phyloP scores from a whole-genome alignment of 2,797 vertebrate species.

The Austrolebias charrua region DNA sequence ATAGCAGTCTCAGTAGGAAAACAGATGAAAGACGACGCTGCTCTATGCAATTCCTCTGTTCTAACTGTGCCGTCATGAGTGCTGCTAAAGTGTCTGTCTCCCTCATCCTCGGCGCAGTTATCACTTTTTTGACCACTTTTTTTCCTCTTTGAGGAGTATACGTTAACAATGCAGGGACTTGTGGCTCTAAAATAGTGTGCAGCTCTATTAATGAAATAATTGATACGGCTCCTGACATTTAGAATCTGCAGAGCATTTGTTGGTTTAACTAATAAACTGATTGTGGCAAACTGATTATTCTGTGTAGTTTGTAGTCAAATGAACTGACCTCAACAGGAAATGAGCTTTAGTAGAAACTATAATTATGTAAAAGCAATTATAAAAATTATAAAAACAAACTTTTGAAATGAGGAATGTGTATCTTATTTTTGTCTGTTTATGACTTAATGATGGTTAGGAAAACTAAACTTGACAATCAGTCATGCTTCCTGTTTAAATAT shows the following conservation, averaged over 20 bases:
- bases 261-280: constrained; percentile 25
- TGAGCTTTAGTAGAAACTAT: constrained; percentile 34
- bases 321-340: constrained; percentile 39
- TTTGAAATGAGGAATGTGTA: constrained; percentile 10
- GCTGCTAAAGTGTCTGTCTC: constrained; percentile 21
- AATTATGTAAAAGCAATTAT: constrained; percentile 24
- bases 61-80: constrained; percentile 22
- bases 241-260: constrained; percentile 35
- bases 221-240: constrained; percentile 28
- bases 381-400: constrained; percentile 20
- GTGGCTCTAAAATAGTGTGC: constrained; percentile 49
- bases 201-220: constrained; percentile 62
- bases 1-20: constrained; percentile 20
- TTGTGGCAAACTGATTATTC: constrained; percentile 13
- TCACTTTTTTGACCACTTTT: constrained; percentile 31
- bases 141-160: constrained; percentile 19
- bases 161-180: constrained; percentile 42
- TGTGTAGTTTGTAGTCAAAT: constrained; percentile 31
- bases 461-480: constrained; percentile 55
- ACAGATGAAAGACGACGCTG: constrained; percentile 35
- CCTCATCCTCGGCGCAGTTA: constrained; percentile 38
- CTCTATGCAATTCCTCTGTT: constrained; percentile 71
- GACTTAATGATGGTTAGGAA: constrained; percentile 21
- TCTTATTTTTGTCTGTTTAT: constrained; percentile 23
- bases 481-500: constrained; percentile 27